phyloP scores from a whole-genome alignment of 2,888 invertebrate genomes.

The Drosophila longiperda region DNA sequence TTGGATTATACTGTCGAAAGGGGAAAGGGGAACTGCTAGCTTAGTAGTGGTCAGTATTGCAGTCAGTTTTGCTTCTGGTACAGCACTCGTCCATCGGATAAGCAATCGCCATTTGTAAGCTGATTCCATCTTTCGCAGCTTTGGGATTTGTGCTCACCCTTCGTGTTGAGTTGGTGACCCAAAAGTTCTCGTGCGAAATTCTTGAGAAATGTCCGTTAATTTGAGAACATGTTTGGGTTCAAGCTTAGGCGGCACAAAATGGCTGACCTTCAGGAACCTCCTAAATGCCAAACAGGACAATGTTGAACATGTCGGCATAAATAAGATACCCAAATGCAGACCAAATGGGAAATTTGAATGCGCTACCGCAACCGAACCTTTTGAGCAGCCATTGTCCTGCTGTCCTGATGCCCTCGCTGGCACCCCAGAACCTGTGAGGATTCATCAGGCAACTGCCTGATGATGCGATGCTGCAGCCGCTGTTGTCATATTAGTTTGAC shows the following conservation, averaged over 20 bases:
- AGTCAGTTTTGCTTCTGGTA: conserved; percentile 15
- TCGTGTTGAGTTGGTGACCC: neutral
- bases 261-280: conserved; percentile 62
- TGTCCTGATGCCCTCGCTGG: conserved; percentile 40
- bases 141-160: neutral
- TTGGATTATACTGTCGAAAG: conserved; percentile 7
- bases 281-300: conserved; percentile 22
- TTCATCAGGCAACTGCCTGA: conserved; percentile 5
- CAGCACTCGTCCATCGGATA: conserved; percentile 20
- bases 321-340: conserved; percentile 35
- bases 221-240: conserved; percentile 64
- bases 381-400: conserved; percentile 65
- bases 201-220: conserved; percentile 79
- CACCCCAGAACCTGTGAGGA: conserved; percentile 53
- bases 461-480: conserved; percentile 33
- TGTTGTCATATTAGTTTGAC: conserved; percentile 63
- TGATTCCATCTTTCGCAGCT: conserved; percentile 7
- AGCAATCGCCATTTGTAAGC: conserved; percentile 18
- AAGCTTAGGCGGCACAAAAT: conserved; percentile 56
- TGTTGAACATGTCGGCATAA: conserved; percentile 20
- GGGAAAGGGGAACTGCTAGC: conserved; percentile 16
- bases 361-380: conserved; percentile 73
- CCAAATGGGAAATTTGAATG: conserved; percentile 68
- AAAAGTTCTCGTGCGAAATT: conserved; percentile 13
- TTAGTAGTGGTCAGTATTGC: conserved; percentile 41